Evolutionary conservation across 2,113 vertebrate species (phyloP), one percentile per base, ranked within the genome.

Genomic region (Petrocephalus zakoni): DNA sequence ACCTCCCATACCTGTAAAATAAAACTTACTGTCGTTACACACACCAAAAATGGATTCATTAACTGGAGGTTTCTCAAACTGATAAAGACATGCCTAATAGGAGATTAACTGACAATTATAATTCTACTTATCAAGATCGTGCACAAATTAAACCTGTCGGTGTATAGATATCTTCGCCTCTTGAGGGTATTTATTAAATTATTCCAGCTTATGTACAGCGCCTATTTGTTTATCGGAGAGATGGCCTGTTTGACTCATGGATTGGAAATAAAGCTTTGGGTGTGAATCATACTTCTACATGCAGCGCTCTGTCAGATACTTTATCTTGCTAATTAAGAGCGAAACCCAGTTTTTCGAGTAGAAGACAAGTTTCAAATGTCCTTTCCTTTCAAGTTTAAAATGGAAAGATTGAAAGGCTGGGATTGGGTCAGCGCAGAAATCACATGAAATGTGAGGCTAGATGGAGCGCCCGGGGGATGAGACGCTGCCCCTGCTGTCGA

Each of bases 131-230:
- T 78, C 72, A 78, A 78, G 72, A 78, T 78, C 37, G 17, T 42
- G 15, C 34, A 78, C 34, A 78, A 78, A 78, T 37, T 78, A 78
- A 78, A 78, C 34, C 72, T 34, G 37, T 78, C 34, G 37, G 34
- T 78, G 72, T 78, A 4, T 42, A 78, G 72, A 78, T 78, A 42
- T 78, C 4, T 78, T 42, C 42, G 34, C 15, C 72, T 78, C 72
- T 78, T 78, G 72, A 78, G 72, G 72, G 72, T 37, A 78, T 78
- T 78, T 78, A 78, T 78, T 78, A 78, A 78, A 78, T 37, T 78
- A 78, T 78, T 78, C 29, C 72, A 78, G 29, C 72, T 78, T 78
- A 37, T 42, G 34, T 78, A 78, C 72, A 42, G 72, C 19, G 72
- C 72, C 72, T 78, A 78, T 78, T 78, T 78, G 72, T 78, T 78